phyloP scores from a whole-genome alignment of 2,113 vertebrate species.

The Gadus macrocephalus region DNA sequence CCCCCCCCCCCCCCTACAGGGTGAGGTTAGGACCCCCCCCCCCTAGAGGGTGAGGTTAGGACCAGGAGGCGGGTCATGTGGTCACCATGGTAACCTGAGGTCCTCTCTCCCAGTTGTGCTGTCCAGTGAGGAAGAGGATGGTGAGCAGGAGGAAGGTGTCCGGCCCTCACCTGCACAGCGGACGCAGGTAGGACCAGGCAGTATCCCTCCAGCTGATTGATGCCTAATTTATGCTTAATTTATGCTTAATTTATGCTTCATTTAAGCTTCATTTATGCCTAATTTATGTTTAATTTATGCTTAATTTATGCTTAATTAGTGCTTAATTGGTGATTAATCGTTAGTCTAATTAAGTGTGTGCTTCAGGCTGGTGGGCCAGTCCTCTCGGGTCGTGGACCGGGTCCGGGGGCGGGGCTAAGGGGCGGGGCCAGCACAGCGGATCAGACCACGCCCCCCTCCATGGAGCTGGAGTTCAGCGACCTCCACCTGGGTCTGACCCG shows the following conservation, averaged over 20 bases:
- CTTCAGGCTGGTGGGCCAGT: neutral
- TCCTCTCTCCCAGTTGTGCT: slow-evolving; percentile 60
- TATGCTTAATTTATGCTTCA: too few relatives aligned
- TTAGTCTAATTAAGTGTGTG: neutral
- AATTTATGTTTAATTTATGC: neutral
- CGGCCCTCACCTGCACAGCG: neutral
- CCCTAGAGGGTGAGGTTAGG: too few relatives aligned
- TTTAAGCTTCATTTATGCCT: neutral
- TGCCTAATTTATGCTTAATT: neutral
- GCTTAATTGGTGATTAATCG: too few relatives aligned
- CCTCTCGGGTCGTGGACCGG: neutral
- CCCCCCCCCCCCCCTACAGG: too few relatives aligned
- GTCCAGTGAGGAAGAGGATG: slow-evolving; percentile 65
- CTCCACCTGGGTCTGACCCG: slow-evolving; percentile 51
- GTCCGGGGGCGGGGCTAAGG: neutral
- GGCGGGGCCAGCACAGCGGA: neutral
- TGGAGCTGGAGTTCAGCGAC: slow-evolving; percentile 59
- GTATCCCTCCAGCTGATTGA: neutral
- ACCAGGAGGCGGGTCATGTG: neutral
- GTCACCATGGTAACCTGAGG: neutral
- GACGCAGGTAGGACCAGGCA: slow-evolving; percentile 10
- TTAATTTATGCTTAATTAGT: neutral
- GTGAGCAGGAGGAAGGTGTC: neutral
- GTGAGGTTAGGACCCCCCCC: too few relatives aligned
- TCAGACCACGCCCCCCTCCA: slow-evolving; percentile 24